phyloP scores from a whole-genome alignment of 2,797 vertebrate genomes.

The Poecilia velifera region DNA sequence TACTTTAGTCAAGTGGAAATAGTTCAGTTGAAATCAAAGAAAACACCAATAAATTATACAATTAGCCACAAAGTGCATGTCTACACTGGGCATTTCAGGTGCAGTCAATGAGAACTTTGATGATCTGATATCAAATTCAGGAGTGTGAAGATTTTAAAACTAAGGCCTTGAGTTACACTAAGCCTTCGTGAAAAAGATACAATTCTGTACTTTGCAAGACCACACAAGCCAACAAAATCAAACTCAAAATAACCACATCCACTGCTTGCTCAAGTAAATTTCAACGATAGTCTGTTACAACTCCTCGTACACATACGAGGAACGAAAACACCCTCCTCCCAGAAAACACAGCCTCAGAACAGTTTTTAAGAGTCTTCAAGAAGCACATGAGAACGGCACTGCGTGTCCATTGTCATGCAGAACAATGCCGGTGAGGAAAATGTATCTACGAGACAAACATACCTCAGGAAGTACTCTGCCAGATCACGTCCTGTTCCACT shows the following conservation, averaged over 20 bases:
- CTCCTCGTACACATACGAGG: slow-evolving; percentile 36
- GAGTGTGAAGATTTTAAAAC: slow-evolving; percentile 15
- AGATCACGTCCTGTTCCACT: slow-evolving; percentile 69
- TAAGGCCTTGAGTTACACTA: slow-evolving; percentile 5
- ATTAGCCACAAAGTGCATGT: neutral
- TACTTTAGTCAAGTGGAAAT: slow-evolving; percentile 1
- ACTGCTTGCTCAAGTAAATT: slow-evolving; percentile 18
- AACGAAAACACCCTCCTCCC: neutral
- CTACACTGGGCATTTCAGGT: neutral
- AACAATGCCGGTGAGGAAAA: slow-evolving; percentile 62
- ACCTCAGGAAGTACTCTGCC: slow-evolving; percentile 71
- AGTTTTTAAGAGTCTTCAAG: slow-evolving; percentile 35
- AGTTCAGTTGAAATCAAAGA: slow-evolving; percentile 1
- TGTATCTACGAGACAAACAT: slow-evolving; percentile 36
- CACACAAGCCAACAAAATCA: slow-evolving; percentile 28
- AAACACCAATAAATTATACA: neutral
- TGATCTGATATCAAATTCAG: slow-evolving; percentile 6
- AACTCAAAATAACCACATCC: slow-evolving; percentile 14
- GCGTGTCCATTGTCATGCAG: slow-evolving; percentile 58
- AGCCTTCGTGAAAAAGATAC: neutral
- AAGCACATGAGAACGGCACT: slow-evolving; percentile 41
- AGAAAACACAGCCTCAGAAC: slow-evolving; percentile 29
- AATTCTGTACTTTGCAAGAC: slow-evolving; percentile 1
- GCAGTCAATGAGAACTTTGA: neutral
- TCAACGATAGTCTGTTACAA: slow-evolving; percentile 20